These are phyloP conservation scores for Sphecodes monilicornis DNA, from an alignment of 2,888 invertebrate species.

Conservation along the genomic window DNA sequence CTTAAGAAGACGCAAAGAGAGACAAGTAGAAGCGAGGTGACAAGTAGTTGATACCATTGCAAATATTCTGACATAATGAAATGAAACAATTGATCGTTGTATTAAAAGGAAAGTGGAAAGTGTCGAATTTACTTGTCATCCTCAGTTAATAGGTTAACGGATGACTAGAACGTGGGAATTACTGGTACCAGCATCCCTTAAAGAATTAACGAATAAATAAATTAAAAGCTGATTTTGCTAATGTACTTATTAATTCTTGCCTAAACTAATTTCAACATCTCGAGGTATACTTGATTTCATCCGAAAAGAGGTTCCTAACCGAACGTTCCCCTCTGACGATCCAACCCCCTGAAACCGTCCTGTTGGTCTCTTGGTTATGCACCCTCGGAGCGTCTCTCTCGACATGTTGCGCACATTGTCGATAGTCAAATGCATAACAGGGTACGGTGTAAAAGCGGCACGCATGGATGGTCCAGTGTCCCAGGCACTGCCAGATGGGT, in stretches of 20 bases:
- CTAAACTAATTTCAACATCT: not conserved
- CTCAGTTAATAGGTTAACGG: too few species aligned
- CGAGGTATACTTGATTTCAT: not conserved
- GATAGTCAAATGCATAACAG: constrained; percentile 80
- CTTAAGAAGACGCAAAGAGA: too few species aligned
- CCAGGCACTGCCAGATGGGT: constrained; percentile 83
- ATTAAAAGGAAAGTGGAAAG: too few species aligned
- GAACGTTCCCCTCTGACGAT: not conserved
- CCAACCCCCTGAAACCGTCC: constrained; percentile 31
- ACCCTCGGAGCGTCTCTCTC: constrained; percentile 78
- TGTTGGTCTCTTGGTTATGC: constrained; percentile 72
- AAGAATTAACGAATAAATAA: not conserved
- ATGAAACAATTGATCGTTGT: too few species aligned
- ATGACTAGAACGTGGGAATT: too few species aligned
- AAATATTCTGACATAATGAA: too few species aligned
- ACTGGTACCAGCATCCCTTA: too few species aligned
- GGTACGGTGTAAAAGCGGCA: constrained; percentile 78
- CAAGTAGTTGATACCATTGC: too few species aligned
- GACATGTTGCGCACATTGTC: constrained; percentile 83
- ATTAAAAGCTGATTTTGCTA: not conserved
- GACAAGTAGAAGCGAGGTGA: too few species aligned
- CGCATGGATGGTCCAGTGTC: constrained; percentile 80
- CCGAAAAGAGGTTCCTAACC: not conserved
- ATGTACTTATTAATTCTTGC: not conserved
- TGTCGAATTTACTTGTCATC: too few species aligned